These are phyloP conservation scores for Zaprionus gabonicus DNA, from an alignment of 1,140 invertebrate genomes.

Conservation along the genomic window DNA sequence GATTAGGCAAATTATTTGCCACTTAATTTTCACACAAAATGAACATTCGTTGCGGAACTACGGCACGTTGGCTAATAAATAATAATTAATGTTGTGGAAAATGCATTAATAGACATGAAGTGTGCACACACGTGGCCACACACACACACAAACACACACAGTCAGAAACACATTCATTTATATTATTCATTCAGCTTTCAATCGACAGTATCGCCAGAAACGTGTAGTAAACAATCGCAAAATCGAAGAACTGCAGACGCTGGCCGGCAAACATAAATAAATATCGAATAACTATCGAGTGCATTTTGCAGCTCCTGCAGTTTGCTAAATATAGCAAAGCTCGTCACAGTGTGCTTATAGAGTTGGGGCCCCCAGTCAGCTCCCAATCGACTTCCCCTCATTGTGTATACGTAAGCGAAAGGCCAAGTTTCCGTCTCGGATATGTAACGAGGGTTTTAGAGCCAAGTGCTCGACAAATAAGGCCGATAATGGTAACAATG, in stretches of 20 bases:
- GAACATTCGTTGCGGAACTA: slow-evolving; percentile 60
- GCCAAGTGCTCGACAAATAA: slow-evolving; percentile 32
- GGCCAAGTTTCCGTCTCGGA: slow-evolving; percentile 21
- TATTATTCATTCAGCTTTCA: slow-evolving; percentile 55
- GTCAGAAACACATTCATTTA: slow-evolving; percentile 8
- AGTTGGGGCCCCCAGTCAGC: neutral
- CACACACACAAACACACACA: neutral
- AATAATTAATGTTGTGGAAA: slow-evolving; percentile 70
- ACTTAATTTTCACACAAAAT: slow-evolving; percentile 46
- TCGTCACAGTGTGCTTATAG: slow-evolving; percentile 34
- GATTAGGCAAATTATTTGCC: slow-evolving; percentile 58
- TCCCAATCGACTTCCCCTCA: neutral
- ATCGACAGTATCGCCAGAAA: slow-evolving; percentile 52
- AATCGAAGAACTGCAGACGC: slow-evolving; percentile 42
- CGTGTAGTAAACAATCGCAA: slow-evolving; percentile 66
- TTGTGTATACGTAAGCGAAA: slow-evolving; percentile 27
- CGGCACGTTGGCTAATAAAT: slow-evolving; percentile 69
- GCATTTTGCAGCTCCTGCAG: slow-evolving; percentile 33
- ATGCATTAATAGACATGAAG: slow-evolving; percentile 61
- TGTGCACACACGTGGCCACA: slow-evolving; percentile 33
- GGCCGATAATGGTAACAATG: slow-evolving; percentile 54
- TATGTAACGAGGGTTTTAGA: slow-evolving; percentile 30
- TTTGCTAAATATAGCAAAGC: slow-evolving; percentile 46
- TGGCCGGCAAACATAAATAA: slow-evolving; percentile 48
- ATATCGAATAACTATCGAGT: slow-evolving; percentile 38